Percentiles rank a stretch among this genome's conserved stretches.
These are phyloP conservation scores for Todus mexicanus DNA, from an alignment of 2,797 vertebrate genomes.

Conservation along the genomic window DNA sequence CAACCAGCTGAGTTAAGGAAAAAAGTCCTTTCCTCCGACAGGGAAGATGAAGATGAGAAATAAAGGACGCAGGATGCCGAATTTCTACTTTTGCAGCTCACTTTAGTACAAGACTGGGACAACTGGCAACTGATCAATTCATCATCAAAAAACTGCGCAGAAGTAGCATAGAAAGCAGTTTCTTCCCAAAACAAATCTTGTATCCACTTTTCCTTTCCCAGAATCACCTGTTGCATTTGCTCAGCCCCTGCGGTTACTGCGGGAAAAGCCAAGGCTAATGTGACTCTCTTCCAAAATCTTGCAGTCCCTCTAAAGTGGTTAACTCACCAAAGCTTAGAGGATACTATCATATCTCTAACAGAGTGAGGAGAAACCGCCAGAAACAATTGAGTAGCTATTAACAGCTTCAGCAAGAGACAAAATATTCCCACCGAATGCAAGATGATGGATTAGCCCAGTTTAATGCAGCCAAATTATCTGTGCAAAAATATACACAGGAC, in stretches of 20 bases:
- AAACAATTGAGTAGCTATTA: not conserved
- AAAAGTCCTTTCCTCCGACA: not conserved
- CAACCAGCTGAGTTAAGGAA: not conserved
- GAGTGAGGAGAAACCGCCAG: not conserved
- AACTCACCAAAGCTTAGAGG: not conserved
- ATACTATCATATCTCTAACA: not conserved
- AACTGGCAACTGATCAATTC: not conserved
- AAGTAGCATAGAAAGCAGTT: not conserved
- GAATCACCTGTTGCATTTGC: not conserved
- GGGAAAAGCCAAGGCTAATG: not conserved
- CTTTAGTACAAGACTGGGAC: not conserved
- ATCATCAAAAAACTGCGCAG: not conserved
- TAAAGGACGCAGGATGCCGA: not conserved
- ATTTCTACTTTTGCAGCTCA: conserved; percentile 5
- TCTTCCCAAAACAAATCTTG: not conserved
- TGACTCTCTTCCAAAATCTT: not conserved
- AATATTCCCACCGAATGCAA: not conserved
- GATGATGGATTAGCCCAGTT: not conserved
- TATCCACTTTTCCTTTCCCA: not conserved
- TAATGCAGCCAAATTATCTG: conserved; percentile 19
- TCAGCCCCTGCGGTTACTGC: not conserved
- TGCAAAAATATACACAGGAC: conserved; percentile 30
- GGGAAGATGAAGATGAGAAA: not conserved
- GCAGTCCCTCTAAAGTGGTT: not conserved
- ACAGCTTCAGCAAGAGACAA: conserved; percentile 6